A percentile compares a stretch with the other conserved stretches of the same genome.
phyloP scores from a whole-genome alignment of 2,113 vertebrate species.

The human (Homo sapiens) region DNA sequence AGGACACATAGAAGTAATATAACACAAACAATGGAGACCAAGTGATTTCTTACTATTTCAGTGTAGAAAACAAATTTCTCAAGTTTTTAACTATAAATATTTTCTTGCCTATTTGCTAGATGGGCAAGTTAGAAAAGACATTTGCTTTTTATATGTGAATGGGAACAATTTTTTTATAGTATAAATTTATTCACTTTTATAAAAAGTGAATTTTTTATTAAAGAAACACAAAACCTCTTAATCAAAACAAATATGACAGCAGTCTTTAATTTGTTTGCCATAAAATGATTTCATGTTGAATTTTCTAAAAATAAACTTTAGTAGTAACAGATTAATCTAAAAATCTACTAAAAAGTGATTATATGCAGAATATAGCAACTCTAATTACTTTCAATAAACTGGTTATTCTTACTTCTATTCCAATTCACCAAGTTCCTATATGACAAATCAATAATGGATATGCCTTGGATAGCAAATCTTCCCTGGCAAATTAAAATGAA shows the following conservation, averaged over 20 bases:
- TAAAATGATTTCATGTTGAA: not conserved
- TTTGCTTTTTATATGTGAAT: constrained; percentile 5
- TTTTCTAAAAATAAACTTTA: constrained; percentile 38
- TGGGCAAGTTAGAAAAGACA: not conserved
- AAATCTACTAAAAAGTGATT: not conserved
- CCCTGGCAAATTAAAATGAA: constrained; percentile 7
- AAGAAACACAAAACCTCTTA: not conserved
- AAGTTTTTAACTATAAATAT: constrained; percentile 31
- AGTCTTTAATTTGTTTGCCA: not conserved
- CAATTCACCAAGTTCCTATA: not conserved
- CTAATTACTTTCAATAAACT: constrained; percentile 37
- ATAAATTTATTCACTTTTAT: constrained; percentile 31
- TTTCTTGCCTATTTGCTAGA: constrained; percentile 3
- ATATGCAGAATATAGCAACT: not conserved
- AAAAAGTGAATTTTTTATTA: not conserved
- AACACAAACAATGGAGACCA: constrained; percentile 9
- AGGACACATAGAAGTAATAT: not conserved
- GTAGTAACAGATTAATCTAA: not conserved
- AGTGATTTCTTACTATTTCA: not conserved
- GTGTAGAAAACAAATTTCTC: not conserved
- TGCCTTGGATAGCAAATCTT: not conserved
- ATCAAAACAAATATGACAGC: constrained; percentile 7
- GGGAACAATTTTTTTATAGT: not conserved
- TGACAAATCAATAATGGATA: constrained; percentile 30
- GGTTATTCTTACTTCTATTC: not conserved